These are phyloP conservation scores for Idaea biselata DNA, from an alignment of 2,888 invertebrate genomes.

Conservation along the genomic window DNA sequence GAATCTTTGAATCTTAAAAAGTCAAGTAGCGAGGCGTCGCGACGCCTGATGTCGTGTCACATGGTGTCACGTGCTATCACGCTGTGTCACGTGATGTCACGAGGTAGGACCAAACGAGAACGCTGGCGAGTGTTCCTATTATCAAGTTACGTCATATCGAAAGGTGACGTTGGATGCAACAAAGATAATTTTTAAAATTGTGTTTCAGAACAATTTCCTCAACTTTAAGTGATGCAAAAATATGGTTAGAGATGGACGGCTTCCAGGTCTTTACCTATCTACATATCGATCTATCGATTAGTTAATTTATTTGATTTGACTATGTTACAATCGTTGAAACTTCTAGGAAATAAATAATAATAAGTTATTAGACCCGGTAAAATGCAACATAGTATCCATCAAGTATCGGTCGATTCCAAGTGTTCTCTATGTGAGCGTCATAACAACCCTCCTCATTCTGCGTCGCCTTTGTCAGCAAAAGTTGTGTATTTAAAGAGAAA, in stretches of 20 bases:
- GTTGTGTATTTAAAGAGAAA: neutral
- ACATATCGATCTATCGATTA: too few species aligned
- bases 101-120: neutral
- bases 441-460: neutral
- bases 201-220: too few species aligned
- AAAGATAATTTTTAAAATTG: neutral
- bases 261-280: too few species aligned
- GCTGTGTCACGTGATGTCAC: neutral
- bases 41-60: neutral
- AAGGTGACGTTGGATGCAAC: neutral
- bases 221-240: too few species aligned
- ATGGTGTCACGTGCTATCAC: neutral
- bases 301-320: too few species aligned
- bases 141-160: neutral
- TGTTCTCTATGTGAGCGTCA: neutral
- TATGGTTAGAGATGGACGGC: too few species aligned
- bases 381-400: neutral
- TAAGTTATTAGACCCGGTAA: too few species aligned
- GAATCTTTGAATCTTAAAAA: too few species aligned
- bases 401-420: neutral
- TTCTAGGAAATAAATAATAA: too few species aligned
- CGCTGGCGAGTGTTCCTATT: neutral
- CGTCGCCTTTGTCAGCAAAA: neutral
- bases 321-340: too few species aligned
- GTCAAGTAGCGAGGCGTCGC: too few species aligned